Evolutionary conservation across 2,797 vertebrate species (phyloP).

Genomic region (Phaenicophaeus curvirostris): DNA sequence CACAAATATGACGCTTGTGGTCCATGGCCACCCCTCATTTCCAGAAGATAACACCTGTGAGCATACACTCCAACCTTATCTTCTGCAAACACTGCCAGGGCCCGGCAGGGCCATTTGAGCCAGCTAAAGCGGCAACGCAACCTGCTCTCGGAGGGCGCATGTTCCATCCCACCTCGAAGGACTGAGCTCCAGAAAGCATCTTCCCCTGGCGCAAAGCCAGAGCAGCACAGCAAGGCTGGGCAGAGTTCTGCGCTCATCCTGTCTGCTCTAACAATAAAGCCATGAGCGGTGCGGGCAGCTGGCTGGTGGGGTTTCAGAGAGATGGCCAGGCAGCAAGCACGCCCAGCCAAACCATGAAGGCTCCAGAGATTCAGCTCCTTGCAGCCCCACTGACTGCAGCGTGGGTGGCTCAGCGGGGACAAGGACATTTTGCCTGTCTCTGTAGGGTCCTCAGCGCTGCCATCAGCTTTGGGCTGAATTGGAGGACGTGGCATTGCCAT

Average conservation of each 20-base stretch:
- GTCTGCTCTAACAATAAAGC: background rate
- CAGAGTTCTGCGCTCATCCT: background rate
- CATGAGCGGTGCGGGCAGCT: accelerated
- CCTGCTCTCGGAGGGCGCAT: accelerated
- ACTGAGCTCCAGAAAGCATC: background rate
- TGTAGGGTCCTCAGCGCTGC: background rate
- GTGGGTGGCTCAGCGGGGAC: accelerated
- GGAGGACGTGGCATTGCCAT: accelerated
- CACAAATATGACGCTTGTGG: background rate
- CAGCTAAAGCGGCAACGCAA: background rate
- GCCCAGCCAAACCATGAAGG: background rate
- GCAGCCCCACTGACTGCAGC: background rate
- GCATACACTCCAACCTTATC: background rate
- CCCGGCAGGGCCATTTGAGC: background rate
- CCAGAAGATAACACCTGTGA: background rate
- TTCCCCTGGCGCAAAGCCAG: background rate
- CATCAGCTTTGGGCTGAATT: background rate
- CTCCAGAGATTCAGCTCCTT: background rate
- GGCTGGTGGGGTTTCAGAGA: accelerated
- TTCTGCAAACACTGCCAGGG: constrained; percentile 19
- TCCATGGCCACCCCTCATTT: background rate
- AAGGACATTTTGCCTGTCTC: background rate
- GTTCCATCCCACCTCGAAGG: accelerated
- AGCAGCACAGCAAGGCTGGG: accelerated
- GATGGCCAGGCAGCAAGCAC: accelerated